A percentile compares a stretch with the other conserved stretches of the same genome.
Conservation (phyloP, 2,113 vertebrate genomes). For the Recurvirostra avosetta region DNA sequence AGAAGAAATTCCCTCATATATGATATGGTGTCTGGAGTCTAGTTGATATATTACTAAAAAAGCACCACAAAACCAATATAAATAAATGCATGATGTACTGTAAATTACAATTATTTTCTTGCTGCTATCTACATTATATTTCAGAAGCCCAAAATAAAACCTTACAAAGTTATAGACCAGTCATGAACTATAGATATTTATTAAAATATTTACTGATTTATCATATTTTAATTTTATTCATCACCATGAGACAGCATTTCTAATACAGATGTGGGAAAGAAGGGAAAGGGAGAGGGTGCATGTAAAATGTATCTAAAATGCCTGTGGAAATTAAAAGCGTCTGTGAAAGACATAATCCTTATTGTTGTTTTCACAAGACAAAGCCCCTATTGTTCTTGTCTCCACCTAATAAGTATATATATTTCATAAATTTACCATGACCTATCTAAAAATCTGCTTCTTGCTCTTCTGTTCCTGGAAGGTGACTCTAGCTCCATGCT, state of each 20-base stretch:
- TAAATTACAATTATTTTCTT: background rate
- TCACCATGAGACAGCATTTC: background rate
- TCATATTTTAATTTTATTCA: background rate
- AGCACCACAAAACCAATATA: background rate
- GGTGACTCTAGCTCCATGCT: fast-evolving
- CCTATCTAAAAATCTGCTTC: background rate
- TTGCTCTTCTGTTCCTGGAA: background rate
- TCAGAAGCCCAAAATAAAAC: background rate
- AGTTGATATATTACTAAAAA: background rate
- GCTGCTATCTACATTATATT: background rate
- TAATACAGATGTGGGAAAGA: background rate
- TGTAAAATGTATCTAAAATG: background rate
- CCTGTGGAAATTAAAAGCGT: fast-evolving
- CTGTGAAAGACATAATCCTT: background rate
- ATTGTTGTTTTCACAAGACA: background rate
- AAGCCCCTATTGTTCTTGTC: background rate
- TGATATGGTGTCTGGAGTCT: background rate
- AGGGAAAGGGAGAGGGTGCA: fast-evolving
- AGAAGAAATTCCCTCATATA: background rate
- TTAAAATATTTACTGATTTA: background rate
- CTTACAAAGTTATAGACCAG: background rate
- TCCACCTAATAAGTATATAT: background rate
- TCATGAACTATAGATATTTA: background rate
- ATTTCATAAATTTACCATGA: background rate
- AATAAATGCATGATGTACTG: background rate